Conservation (phyloP, 2,888 invertebrate genomes). For the Cephus nigrinus region DNA sequence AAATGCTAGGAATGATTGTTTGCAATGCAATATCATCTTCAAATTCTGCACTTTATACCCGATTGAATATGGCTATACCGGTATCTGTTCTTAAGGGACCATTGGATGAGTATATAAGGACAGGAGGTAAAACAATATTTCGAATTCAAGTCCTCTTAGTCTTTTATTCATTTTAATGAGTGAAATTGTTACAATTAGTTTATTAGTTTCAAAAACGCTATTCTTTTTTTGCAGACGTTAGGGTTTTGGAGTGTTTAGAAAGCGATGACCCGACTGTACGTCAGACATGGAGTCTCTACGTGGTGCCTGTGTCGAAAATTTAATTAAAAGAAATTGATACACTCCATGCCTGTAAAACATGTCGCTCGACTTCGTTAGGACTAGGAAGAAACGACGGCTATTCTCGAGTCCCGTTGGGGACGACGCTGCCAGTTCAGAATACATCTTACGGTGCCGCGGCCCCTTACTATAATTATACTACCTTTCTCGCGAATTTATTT, state of each 20-base stretch:
- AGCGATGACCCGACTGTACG: slow-evolving; percentile 67
- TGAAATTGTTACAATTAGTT: neutral
- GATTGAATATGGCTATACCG: slow-evolving; percentile 74
- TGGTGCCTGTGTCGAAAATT: slow-evolving; percentile 46
- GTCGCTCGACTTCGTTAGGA: neutral
- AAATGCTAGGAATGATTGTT: slow-evolving; percentile 71
- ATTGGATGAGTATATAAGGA: slow-evolving; percentile 65
- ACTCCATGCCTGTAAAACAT: neutral
- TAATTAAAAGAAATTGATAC: slow-evolving; percentile 19
- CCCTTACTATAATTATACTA: neutral
- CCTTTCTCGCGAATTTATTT: neutral
- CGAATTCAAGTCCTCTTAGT: neutral
- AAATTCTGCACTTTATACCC: slow-evolving; percentile 69
- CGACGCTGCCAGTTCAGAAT: neutral
- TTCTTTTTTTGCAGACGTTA: slow-evolving; percentile 65
- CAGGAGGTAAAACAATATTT: slow-evolving; percentile 64
- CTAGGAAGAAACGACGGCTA: neutral
- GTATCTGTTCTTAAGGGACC: slow-evolving; percentile 64
- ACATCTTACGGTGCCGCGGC: neutral
- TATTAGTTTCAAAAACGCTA: no score
- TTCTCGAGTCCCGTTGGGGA: neutral
- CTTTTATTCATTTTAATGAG: neutral
- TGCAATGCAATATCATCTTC: slow-evolving; percentile 70
- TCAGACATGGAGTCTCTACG: slow-evolving; percentile 68
- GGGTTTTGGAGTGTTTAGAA: slow-evolving; percentile 65